Conservation (phyloP, 2,888 invertebrate species). For the Mesorhabditis belari region DNA sequence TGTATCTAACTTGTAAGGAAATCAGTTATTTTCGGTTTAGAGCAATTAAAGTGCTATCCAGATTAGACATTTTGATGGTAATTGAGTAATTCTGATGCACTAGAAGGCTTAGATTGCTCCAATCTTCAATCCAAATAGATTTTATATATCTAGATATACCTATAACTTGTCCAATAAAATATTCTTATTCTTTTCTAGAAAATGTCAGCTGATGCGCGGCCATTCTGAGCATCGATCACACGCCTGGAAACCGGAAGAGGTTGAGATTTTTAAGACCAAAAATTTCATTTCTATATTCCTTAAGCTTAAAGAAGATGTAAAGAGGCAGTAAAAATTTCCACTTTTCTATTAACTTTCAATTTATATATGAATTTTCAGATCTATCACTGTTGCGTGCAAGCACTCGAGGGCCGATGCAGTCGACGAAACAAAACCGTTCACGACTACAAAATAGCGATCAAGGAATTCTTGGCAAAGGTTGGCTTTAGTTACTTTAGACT, state of each 20-base stretch:
- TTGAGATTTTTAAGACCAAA: constrained; percentile 12
- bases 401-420: constrained; percentile 34
- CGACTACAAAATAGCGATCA: constrained; percentile 34
- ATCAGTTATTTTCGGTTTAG: too few species aligned
- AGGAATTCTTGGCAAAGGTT: constrained; percentile 33
- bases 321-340: background rate
- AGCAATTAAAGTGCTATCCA: too few species aligned
- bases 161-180: too few species aligned
- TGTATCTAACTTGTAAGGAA: too few species aligned
- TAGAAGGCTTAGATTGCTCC: too few species aligned
- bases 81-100: too few species aligned
- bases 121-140: too few species aligned
- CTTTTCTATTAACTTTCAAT: background rate
- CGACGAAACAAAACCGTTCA: constrained; percentile 29
- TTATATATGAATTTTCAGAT: background rate
- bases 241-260: constrained; percentile 36
- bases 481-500: background rate
- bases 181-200: too few species aligned
- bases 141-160: too few species aligned
- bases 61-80: too few species aligned
- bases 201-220: constrained; percentile 35
- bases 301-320: background rate
- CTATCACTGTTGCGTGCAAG: constrained; percentile 24
- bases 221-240: constrained; percentile 37
- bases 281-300: background rate